These are phyloP conservation scores for Pantherophis alleghaniensis DNA, from an alignment of 2,797 vertebrate genomes.

Conservation along the genomic window DNA sequence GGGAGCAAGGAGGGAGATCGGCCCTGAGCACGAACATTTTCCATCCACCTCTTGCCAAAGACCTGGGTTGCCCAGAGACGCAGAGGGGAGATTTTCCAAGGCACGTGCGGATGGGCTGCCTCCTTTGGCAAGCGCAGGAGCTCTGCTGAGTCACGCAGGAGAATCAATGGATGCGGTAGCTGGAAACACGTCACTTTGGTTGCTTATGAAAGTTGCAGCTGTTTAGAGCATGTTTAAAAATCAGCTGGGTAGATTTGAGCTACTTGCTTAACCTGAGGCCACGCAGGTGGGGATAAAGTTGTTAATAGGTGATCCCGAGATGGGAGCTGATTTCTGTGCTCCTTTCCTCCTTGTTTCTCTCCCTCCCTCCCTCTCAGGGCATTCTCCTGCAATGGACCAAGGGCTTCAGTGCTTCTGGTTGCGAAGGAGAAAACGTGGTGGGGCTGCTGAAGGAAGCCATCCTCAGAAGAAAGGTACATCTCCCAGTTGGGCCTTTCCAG, in stretches of 20 bases:
- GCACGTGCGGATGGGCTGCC: not conserved
- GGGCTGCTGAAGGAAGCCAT: constrained; percentile 89
- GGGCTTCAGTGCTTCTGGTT: constrained; percentile 90
- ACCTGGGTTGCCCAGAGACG: not conserved
- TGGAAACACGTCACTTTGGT: too few species aligned
- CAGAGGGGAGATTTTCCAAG: not conserved
- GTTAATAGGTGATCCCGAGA: not conserved
- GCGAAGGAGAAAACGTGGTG: constrained; percentile 90
- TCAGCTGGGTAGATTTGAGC: not conserved
- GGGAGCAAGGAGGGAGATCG: not conserved
- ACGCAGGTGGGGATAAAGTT: not conserved
- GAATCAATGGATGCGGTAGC: not conserved
- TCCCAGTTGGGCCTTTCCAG: not conserved
- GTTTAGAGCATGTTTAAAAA: not conserved
- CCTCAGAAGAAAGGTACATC: constrained; percentile 79
- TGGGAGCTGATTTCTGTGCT: not conserved
- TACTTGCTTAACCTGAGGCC: not conserved
- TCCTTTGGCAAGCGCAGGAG: not conserved
- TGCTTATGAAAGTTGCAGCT: not conserved
- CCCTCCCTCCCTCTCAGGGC: constrained; percentile 70
- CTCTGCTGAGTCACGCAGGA: not conserved
- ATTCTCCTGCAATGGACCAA: constrained; percentile 96
- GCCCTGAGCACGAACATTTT: not conserved
- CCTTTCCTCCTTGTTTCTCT: too few species aligned
- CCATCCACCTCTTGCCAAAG: not conserved